phyloP scores from a whole-genome alignment of 2,888 invertebrate genomes.

The Drosophila infuscata region DNA sequence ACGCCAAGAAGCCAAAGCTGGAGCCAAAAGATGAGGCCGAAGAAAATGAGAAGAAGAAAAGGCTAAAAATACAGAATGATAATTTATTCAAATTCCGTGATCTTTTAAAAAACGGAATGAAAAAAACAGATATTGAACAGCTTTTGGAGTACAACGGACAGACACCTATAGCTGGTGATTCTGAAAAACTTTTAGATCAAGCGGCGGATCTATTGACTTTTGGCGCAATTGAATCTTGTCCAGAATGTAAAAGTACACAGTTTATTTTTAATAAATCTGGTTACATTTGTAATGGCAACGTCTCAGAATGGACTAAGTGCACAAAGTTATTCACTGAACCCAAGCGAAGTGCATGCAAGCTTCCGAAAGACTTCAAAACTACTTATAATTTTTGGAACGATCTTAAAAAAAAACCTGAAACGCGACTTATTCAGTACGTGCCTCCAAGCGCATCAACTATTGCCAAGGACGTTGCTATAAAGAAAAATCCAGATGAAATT shows the following conservation, averaged over 20 bases:
- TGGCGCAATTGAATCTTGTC: slow-evolving; percentile 92
- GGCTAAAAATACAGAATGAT: slow-evolving; percentile 76
- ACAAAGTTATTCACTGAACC: slow-evolving; percentile 90
- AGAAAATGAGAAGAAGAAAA: slow-evolving; percentile 88
- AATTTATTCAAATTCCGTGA: slow-evolving; percentile 88
- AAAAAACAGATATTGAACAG: slow-evolving; percentile 87
- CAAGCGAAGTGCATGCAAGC: slow-evolving; percentile 88
- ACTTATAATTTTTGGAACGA: slow-evolving; percentile 87
- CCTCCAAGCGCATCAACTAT: slow-evolving; percentile 85
- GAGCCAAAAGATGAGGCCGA: slow-evolving; percentile 88
- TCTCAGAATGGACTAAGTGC: slow-evolving; percentile 95
- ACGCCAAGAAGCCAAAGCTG: slow-evolving; percentile 89
- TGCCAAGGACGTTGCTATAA: slow-evolving; percentile 60
- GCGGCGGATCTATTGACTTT: slow-evolving; percentile 95
- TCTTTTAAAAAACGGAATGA: slow-evolving; percentile 86
- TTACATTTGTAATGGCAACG: slow-evolving; percentile 92
- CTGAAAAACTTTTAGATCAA: slow-evolving; percentile 88
- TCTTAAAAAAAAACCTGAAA: slow-evolving; percentile 87
- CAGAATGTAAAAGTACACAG: slow-evolving; percentile 92
- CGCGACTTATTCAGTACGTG: slow-evolving; percentile 87
- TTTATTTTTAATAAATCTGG: slow-evolving; percentile 89
- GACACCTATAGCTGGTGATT: slow-evolving; percentile 88
- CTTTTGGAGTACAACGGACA: slow-evolving; percentile 91
- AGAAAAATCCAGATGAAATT: slow-evolving; percentile 80
- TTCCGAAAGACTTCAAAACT: slow-evolving; percentile 88